phyloP scores from a whole-genome alignment of 1,140 invertebrate species.

The Maconellicoccus hirsutus region DNA sequence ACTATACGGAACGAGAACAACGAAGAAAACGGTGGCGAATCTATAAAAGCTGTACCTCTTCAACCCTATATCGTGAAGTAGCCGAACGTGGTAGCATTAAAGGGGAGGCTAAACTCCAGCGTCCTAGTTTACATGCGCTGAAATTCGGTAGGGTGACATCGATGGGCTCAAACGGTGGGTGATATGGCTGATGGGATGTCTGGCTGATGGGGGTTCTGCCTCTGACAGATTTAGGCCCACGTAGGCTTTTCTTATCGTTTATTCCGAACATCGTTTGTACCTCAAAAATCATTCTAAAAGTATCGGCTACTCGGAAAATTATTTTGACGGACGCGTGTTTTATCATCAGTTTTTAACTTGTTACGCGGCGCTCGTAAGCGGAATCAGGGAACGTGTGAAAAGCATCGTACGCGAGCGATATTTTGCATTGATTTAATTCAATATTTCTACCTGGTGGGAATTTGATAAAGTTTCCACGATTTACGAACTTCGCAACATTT shows the following conservation, averaged over 20 bases:
- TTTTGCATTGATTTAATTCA: not conserved
- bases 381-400: too few relatives aligned
- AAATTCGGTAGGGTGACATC: conserved; percentile 10
- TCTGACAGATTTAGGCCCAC: conserved; percentile 20
- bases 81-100: conserved; percentile 8
- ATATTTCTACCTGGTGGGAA: not conserved
- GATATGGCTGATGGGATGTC: not conserved
- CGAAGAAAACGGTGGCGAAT: conserved; percentile 12
- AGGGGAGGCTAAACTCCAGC: not conserved
- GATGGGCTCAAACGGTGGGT: not conserved
- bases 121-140: conserved; percentile 17
- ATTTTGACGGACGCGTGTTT: not conserved
- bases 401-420: not conserved
- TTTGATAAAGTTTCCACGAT: not conserved
- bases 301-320: not conserved
- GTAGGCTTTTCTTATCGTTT: conserved; percentile 18
- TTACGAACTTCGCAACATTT: not conserved
- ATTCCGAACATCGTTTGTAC: conserved; percentile 19
- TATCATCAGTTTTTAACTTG: not conserved
- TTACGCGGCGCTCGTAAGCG: not conserved
- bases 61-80: conserved; percentile 13
- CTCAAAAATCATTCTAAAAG: conserved; percentile 16
- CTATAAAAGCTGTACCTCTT: conserved; percentile 12
- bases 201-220: conserved; percentile 20
- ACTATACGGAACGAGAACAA: conserved; percentile 3